Base-by-base conservation (phyloP, 2,797 vertebrate genomes). In the Coluber constrictor region DNA sequence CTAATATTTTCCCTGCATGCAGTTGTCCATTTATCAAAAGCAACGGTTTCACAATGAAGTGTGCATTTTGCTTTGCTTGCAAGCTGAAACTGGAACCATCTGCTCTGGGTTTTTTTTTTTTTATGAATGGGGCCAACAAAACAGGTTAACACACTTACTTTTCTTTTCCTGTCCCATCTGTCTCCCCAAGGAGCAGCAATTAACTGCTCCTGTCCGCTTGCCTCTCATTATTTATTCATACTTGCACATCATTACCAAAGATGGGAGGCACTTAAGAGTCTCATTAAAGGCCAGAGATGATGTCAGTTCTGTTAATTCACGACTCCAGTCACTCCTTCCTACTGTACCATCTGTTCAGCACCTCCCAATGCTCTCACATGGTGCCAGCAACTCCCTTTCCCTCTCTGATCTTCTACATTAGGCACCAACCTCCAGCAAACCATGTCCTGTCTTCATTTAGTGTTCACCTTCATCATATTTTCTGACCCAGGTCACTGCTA, bases 221-320 rank as follows among this genome's bases (percentile, higher is more conserved):
- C 87, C 94, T 86, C 92, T 94, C 96, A 97, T 98, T 96, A 98
- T 95, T 98, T 97, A 98, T 98, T 98, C 96, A 98, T 97, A 89
- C 96, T 95, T 93, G 87, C 96, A 94, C 94, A 96, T 97, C 96
- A 92, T 96, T 94, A 92, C 93, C 86, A 20, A 91, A 70, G 92
- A 5, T 90, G 94, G 90, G 83, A 56, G 93, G 95, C 96, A 95
- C 97, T 97, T 96, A 96, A 92, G 91, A 63, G 37, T 54, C 91
- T 96, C 97, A 95, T 95, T 94, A 93, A 96, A 90, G 96, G 37
- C 66, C 51, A 51, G 9, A 0, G 95, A 92, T 95, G 96, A 96
- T 56, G 95, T 96, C 96, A 90, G 20, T 89, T 74, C 92, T 94
- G 90, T 89, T 89, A 88, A 93, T 91, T 92, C 91, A 83, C 32